Percentiles rank a stretch among this genome's conserved stretches.
Evolutionary conservation across 2,797 vertebrate species (phyloP).

Genomic region (Silurus lanzhouensis): DNA sequence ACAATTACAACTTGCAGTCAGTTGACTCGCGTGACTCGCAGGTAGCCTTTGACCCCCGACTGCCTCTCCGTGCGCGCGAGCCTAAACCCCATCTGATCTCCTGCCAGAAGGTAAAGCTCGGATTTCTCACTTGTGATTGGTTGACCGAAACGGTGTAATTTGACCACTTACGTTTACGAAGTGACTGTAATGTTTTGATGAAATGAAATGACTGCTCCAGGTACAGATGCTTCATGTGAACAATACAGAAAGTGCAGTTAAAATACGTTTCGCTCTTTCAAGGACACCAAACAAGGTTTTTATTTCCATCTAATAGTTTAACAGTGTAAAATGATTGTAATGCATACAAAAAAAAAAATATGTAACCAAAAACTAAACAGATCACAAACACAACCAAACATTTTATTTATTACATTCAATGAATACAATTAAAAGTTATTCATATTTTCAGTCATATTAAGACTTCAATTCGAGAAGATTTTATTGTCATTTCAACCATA

Average conservation of each 20-base stretch:
- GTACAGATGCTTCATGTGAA: neutral
- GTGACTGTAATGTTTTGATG: neutral
- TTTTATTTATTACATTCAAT: too few species aligned
- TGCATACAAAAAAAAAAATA: too few species aligned
- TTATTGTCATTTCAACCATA: too few species aligned
- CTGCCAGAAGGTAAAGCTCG: neutral
- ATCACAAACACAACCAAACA: too few species aligned
- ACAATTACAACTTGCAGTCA: constrained; percentile 27
- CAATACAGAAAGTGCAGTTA: neutral
- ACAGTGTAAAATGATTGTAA: too few species aligned
- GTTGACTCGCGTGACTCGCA: constrained; percentile 14
- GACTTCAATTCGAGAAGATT: too few species aligned
- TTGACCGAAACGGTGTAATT: neutral
- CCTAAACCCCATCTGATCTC: neutral
- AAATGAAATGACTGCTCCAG: neutral
- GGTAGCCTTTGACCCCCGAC: constrained; percentile 22
- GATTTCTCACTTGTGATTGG: constrained; percentile 26
- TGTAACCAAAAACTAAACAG: too few species aligned
- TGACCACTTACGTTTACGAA: neutral
- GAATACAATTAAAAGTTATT: too few species aligned
- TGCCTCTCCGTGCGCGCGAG: neutral
- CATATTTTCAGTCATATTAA: too few species aligned
- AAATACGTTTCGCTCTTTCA: neutral
- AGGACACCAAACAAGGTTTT: neutral
- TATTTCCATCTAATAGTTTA: too few species aligned